Evolutionary conservation across 1,140 invertebrate species (phyloP), one percentile per base, ranked within the genome.

Genomic region (Asobara japonica): DNA sequence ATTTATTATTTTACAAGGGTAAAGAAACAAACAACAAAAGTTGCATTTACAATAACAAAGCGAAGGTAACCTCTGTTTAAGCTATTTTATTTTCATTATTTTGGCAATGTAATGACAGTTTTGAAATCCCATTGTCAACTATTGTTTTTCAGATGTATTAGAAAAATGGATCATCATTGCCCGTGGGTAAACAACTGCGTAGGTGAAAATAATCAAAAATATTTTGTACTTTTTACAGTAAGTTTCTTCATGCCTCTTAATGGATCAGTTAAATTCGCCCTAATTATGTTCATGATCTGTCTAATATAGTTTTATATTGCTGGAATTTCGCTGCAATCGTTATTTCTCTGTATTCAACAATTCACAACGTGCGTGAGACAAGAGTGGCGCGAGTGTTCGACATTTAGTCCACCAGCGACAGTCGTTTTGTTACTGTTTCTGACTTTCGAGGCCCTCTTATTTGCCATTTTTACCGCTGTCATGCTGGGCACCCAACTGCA

Each of bases 171-270:
- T 86, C 98, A 99, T 87, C 98, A 99, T 84, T 99, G 97, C 88
- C 97, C 97, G 0, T 98, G 96, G 96, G 95, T 99, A 0, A 99
- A 99, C 83, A 99, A 99, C 86, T 99, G 98, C 89, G 97, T 99
- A 4, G 98, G 98, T 5, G 97, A 99, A 89, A 97, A 96, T 82
- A 99, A 99, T 91, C 98, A 99, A 90, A 99, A 99, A 88, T 99
- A 95, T 89, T 99, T 99, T 91, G 97, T 99, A 75, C 89, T 99
- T 61, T 99, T 99, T 89, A 99, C 98, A 65, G 97, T 99, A 90
- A 93, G 11, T 61, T 65, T 48, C 36, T 10, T 72, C 65, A 56
- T 72, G n/a, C n/a, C 66, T 18, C 48, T 51, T 31, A 65, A 51
- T 22, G n/a, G 16, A 33, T 71, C 38, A 56, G 30, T 65, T 29